phyloP scores from a whole-genome alignment of 2,888 invertebrate species.

The Phengaris alcon region DNA sequence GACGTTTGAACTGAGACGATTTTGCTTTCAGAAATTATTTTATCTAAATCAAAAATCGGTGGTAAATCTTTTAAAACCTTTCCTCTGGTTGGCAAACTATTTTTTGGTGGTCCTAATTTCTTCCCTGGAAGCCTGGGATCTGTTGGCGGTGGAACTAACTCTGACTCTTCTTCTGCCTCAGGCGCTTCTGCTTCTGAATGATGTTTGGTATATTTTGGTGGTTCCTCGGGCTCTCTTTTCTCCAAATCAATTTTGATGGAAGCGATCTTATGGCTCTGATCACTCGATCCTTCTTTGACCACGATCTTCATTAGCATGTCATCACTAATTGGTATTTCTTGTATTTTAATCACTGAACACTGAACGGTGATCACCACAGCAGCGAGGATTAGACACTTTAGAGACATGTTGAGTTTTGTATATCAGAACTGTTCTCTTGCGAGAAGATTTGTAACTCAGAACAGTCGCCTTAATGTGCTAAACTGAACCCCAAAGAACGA shows the following conservation, averaged over 20 bases:
- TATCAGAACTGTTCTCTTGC: not conserved
- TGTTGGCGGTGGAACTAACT: not conserved
- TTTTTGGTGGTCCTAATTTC: not conserved
- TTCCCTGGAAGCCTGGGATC: not conserved
- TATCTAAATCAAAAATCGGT: not conserved
- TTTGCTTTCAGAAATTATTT: conserved; percentile 5
- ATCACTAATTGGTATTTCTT: conserved; percentile 33
- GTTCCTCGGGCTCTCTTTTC: conserved; percentile 10
- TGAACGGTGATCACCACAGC: conserved; percentile 29
- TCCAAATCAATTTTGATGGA: conserved; percentile 33
- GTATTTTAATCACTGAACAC: conserved; percentile 37
- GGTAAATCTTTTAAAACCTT: not conserved
- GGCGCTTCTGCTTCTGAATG: not conserved
- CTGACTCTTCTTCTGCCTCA: not conserved
- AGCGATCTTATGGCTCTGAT: conserved; percentile 28
- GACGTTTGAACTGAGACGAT: not conserved
- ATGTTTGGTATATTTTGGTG: not conserved
- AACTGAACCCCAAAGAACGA: not conserved
- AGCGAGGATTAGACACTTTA: conserved; percentile 7
- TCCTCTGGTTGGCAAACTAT: not conserved
- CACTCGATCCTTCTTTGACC: conserved; percentile 32
- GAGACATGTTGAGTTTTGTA: conserved; percentile 27
- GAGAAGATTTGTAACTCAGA: no score
- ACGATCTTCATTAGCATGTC: conserved; percentile 33
- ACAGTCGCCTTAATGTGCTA: no score